These are phyloP conservation scores for Pluvianellus socialis DNA, from an alignment of 2,113 vertebrate genomes.

Conservation along the genomic window DNA sequence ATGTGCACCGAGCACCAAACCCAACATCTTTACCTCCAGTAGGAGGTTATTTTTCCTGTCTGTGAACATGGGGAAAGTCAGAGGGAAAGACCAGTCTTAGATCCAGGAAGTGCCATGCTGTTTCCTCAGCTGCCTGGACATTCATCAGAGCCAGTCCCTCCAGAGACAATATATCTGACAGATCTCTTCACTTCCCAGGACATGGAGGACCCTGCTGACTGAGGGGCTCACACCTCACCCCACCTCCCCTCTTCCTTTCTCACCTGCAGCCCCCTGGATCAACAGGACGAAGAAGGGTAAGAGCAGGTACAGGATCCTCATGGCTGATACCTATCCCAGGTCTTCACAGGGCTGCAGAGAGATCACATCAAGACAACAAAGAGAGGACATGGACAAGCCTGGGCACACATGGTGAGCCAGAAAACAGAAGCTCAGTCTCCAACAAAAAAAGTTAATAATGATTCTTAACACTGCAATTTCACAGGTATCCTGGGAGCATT, in stretches of 20 bases:
- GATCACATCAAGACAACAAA: not conserved
- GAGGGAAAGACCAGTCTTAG: not conserved
- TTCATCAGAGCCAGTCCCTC: not conserved
- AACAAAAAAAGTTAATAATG: not conserved
- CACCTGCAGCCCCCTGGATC: not conserved
- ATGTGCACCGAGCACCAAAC: accelerated
- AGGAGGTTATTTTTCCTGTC: not conserved
- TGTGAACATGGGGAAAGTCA: no score
- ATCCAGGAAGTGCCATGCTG: no score
- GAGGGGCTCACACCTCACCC: not conserved
- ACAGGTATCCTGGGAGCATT: not conserved
- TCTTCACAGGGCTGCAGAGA: not conserved
- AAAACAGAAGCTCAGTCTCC: not conserved
- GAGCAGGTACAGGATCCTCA: not conserved
- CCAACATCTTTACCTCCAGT: no score
- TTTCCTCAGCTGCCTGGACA: not conserved
- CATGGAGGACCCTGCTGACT: no score
- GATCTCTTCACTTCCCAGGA: not conserved
- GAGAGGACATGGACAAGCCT: not conserved
- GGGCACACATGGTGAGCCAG: not conserved
- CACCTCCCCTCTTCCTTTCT: not conserved
- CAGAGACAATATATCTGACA: no score
- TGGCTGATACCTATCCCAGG: not conserved
- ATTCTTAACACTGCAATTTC: not conserved
- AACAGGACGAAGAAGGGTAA: not conserved